These are phyloP conservation scores for Laterallus jamaicensis DNA, from an alignment of 2,113 vertebrate genomes.

Conservation along the genomic window DNA sequence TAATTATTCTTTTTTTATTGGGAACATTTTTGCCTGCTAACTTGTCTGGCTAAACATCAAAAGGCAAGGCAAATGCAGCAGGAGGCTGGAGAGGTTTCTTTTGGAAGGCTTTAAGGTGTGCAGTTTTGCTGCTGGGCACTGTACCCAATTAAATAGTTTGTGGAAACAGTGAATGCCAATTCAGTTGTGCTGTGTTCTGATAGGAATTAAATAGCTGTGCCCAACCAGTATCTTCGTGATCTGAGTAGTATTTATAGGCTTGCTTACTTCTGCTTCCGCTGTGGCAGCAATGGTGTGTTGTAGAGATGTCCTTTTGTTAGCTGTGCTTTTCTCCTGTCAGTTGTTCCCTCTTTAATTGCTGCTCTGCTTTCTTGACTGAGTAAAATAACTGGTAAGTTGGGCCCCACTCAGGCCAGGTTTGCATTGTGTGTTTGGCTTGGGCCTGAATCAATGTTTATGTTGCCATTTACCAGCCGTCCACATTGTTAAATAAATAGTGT, in stretches of 20 bases:
- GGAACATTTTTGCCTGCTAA: not conserved
- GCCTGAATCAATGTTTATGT: conserved; percentile 19
- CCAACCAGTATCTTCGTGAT: not conserved
- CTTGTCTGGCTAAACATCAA: not conserved
- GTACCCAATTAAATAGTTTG: not conserved
- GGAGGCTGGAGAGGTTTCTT: not conserved
- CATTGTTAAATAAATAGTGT: conserved; percentile 39
- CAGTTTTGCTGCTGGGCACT: not conserved
- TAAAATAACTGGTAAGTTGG: not conserved
- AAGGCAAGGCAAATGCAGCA: not conserved
- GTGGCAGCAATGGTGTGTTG: not conserved
- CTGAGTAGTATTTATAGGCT: not conserved
- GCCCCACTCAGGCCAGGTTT: not conserved
- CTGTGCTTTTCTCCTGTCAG: not conserved
- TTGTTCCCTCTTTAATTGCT: not conserved
- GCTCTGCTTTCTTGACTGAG: not conserved
- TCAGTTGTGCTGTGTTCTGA: not conserved
- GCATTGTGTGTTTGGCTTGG: conserved; percentile 37
- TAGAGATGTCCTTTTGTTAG: not conserved
- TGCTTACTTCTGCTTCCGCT: not conserved
- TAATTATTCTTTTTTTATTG: not conserved
- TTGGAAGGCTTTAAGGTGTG: not conserved
- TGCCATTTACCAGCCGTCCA: not conserved
- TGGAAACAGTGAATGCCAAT: not conserved
- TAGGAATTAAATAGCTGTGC: not conserved